These are phyloP conservation scores for Drosophila eohydei DNA, from an alignment of 2,888 invertebrate species.

Conservation along the genomic window DNA sequence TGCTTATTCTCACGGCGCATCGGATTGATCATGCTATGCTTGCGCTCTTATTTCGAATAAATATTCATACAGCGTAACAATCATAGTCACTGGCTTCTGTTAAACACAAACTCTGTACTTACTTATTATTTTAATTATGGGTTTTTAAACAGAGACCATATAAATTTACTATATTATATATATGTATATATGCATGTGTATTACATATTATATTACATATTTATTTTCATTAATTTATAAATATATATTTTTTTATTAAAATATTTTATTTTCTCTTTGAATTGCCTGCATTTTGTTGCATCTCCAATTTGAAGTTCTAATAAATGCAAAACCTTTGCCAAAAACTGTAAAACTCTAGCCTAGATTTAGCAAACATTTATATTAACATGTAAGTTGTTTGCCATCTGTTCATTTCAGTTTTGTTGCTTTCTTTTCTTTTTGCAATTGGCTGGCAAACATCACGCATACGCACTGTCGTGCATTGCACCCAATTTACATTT, in stretches of 20 bases:
- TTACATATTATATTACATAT: neutral
- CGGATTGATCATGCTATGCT: too few relatives aligned
- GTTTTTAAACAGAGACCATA: too few relatives aligned
- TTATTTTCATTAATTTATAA: neutral
- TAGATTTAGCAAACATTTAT: neutral
- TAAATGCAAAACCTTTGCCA: conserved; percentile 2
- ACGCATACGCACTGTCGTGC: conserved; percentile 66
- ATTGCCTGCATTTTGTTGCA: neutral
- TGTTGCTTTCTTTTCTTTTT: conserved; percentile 1
- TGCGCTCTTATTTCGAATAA: too few relatives aligned
- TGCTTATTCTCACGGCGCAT: too few relatives aligned
- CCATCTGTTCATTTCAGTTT: neutral
- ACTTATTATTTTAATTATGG: too few relatives aligned
- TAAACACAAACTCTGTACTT: too few relatives aligned
- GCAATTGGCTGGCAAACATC: conserved; percentile 37
- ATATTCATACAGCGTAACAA: too few relatives aligned
- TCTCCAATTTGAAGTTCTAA: neutral
- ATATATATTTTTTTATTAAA: neutral
- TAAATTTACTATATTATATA: too few relatives aligned
- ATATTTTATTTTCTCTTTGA: neutral
- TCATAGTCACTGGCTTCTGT: too few relatives aligned
- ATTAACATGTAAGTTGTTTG: neutral
- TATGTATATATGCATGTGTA: too few relatives aligned
- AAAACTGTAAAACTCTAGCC: neutral
- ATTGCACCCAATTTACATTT: conserved; percentile 62